Evolutionary conservation across 2,797 vertebrate species (phyloP).

Genomic region (Labeo calbasu): DNA sequence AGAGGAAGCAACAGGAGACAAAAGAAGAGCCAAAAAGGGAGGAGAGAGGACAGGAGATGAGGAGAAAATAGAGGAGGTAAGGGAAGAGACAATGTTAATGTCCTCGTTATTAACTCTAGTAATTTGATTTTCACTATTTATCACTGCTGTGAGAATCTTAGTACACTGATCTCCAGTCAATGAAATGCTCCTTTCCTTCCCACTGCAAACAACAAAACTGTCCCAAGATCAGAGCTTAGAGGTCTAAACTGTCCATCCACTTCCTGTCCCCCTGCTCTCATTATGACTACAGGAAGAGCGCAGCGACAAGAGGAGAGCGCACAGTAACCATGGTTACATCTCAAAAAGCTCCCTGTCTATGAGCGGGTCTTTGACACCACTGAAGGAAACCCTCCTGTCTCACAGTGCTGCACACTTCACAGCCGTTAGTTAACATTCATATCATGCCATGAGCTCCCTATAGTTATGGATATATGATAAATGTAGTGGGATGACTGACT

Average conservation of each 20-base stretch:
- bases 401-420: conserved; percentile 39
- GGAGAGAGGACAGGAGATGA: conserved; percentile 15
- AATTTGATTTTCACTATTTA: not conserved
- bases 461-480: conserved; percentile 17
- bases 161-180: not conserved
- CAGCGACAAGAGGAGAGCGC: conserved; percentile 30
- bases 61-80: not conserved
- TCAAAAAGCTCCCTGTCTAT: conserved; percentile 49
- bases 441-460: not conserved
- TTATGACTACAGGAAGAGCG: conserved; percentile 38
- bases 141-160: not conserved
- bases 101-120: not conserved
- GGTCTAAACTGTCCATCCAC: conserved; percentile 35
- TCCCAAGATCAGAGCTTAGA: conserved; percentile 22
- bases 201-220: not conserved
- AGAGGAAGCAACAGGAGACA: not conserved
- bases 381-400: conserved; percentile 45
- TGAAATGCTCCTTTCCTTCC: not conserved
- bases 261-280: conserved; percentile 48
- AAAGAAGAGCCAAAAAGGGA: not conserved
- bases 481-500: not conserved
- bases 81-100: not conserved
- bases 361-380: conserved; percentile 41
- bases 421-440: conserved; percentile 9
- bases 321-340: conserved; percentile 59